Evolutionary conservation across 1,140 invertebrate species (phyloP).

Genomic region (Tribolium castaneum): DNA sequence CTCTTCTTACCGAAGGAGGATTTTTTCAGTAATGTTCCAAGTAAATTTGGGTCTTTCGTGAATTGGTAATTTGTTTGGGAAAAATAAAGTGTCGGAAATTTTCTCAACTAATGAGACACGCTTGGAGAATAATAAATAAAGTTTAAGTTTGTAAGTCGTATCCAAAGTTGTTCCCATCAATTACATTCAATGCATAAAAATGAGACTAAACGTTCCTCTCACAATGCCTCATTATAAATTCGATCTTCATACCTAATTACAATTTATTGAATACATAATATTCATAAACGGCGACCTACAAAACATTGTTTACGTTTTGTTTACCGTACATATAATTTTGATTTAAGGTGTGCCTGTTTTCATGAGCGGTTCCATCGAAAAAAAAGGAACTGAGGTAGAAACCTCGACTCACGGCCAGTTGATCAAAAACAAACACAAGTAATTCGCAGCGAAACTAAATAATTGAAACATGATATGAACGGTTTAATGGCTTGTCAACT

Average conservation of each 20-base stretch:
- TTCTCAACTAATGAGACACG: background rate
- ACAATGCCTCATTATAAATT: conserved; percentile 22
- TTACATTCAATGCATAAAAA: conserved; percentile 16
- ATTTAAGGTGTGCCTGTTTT: conserved; percentile 30
- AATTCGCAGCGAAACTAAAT: conserved; percentile 18
- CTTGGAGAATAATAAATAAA: background rate
- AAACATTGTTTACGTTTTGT: conserved; percentile 23
- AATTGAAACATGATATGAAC: conserved; percentile 31
- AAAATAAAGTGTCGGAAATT: background rate
- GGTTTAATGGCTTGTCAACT: conserved; percentile 29
- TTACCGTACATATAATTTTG: background rate
- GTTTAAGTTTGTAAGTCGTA: background rate
- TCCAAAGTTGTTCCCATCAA: conserved; percentile 1
- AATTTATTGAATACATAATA: conserved; percentile 32
- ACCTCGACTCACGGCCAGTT: conserved; percentile 1
- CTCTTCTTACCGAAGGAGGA: background rate
- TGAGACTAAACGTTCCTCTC: background rate
- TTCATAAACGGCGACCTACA: conserved; percentile 19
- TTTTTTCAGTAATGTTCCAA: background rate
- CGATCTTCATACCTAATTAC: conserved; percentile 22
- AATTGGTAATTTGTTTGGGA: background rate
- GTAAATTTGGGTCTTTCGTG: background rate
- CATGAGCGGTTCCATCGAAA: background rate
- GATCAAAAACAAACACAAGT: conserved; percentile 24
- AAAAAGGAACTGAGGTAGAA: background rate